These are phyloP conservation scores for Chrysochloris asiatica DNA, from an alignment of 2,113 vertebrate genomes.

Conservation along the genomic window DNA sequence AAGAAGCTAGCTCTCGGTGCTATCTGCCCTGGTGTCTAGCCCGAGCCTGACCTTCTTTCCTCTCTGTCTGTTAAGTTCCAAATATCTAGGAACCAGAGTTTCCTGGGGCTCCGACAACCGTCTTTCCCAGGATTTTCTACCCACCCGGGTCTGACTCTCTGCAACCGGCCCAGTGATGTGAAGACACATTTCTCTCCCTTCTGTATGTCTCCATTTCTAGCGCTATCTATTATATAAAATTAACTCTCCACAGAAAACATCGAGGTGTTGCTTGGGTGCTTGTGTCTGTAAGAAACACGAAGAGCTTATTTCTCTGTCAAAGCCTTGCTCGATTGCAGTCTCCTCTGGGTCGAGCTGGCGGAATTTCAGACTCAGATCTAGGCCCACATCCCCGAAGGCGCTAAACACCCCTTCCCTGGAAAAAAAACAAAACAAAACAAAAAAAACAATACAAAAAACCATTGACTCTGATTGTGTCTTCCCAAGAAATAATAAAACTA, in stretches of 20 bases:
- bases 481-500: constrained; percentile 33
- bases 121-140: constrained; percentile 5
- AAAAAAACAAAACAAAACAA: too few relatives aligned
- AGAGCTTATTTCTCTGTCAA: constrained; percentile 17
- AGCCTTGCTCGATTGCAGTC: neutral
- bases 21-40: neutral
- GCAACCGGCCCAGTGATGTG: neutral
- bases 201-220: neutral
- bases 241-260: neutral
- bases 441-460: too few relatives aligned
- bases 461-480: neutral
- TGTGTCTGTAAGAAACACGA: neutral
- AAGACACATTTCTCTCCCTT: neutral
- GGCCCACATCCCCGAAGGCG: constrained; percentile 30
- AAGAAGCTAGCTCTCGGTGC: neutral
- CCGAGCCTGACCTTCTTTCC: neutral
- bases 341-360: neutral
- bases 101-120: neutral
- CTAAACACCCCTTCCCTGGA: neutral
- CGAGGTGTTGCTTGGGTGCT: neutral
- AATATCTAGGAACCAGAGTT: neutral
- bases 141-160: neutral
- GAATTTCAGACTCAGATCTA: constrained; percentile 15
- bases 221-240: neutral
- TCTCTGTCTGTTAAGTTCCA: neutral